Evolutionary conservation across 2,797 vertebrate genomes (phyloP), one percentile per base, ranked within the genome.

Genomic region (Rhinichthys osculus): DNA sequence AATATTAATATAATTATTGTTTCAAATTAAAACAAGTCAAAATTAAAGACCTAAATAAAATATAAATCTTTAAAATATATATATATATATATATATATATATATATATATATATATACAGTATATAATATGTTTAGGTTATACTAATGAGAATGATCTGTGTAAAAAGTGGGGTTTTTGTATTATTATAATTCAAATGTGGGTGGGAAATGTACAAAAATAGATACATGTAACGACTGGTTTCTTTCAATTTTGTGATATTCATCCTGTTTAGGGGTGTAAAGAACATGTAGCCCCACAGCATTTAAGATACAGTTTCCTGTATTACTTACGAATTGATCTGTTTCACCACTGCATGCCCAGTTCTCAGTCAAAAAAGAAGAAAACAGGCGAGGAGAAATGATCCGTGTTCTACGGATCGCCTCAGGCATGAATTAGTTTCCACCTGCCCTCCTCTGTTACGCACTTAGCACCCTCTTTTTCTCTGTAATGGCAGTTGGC

Each of bases 361-460:
- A 85, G 85, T 76, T 85, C 76, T 44, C 81, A 78, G 87, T 78
- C 87, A 73, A 54, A 88, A 69, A 82, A 57, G 82, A 84, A 70
- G 87, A 67, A 87, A 74, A 81, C 79, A 81, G 79, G 86, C 74
- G n/a, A 88, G 86, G 85, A 88, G 85, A 79, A 87, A 90, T 92
- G 80, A 89, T 90, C 87, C 80, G 77, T 90, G 89, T 89, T 91
- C 86, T 88, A 17, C 74, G 62, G 86, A 83, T 89, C 52, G 85
- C 90, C 90, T 54, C 47, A 69, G 90, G 90, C 90, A 85, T 90
- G 88, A 91, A 92, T 91, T 91, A 90, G 87, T 88, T 89, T 91
- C 87, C 87, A 86, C 87, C 86, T 91, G 90, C 89, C 89, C 86
- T 89, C 84, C 83, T 86, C 88, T 91, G 88, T 90, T 89, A 86